Evolutionary conservation across 2,113 vertebrate species (phyloP).

Genomic region (Galeopterus variegatus): DNA sequence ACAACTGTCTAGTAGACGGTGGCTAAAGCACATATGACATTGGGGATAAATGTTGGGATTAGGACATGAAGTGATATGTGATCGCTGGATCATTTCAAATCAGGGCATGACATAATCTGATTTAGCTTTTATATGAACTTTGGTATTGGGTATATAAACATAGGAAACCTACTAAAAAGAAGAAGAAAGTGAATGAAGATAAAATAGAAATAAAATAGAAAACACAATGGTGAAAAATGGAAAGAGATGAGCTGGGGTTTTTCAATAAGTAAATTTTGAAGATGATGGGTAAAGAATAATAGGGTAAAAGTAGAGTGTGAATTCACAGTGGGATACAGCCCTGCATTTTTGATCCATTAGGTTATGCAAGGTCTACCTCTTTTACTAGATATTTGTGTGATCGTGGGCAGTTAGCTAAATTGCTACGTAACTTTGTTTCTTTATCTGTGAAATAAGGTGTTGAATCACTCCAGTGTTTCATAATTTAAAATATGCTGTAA

Average conservation of each 20-base stretch:
- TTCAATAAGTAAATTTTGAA: neutral
- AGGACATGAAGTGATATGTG: neutral
- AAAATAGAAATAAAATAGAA: neutral
- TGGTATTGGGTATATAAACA: neutral
- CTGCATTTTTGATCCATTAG: neutral
- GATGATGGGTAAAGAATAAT: fast-evolving
- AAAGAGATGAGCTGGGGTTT: neutral
- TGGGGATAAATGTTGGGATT: neutral
- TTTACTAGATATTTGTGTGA: too few species aligned
- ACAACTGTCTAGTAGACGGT: neutral
- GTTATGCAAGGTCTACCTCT: neutral
- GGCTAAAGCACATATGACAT: neutral
- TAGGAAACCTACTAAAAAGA: neutral
- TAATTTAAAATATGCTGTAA: neutral
- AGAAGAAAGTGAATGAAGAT: neutral
- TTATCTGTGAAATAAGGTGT: neutral
- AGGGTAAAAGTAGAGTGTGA: neutral
- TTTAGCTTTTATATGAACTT: neutral
- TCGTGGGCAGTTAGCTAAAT: neutral
- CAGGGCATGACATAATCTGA: neutral
- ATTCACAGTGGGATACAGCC: neutral
- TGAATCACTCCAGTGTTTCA: neutral
- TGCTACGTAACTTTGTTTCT: neutral
- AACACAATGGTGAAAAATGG: neutral
- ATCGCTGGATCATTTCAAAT: neutral